phyloP scores from a whole-genome alignment of 2,113 vertebrate species.

The Hemiprocne comata region DNA sequence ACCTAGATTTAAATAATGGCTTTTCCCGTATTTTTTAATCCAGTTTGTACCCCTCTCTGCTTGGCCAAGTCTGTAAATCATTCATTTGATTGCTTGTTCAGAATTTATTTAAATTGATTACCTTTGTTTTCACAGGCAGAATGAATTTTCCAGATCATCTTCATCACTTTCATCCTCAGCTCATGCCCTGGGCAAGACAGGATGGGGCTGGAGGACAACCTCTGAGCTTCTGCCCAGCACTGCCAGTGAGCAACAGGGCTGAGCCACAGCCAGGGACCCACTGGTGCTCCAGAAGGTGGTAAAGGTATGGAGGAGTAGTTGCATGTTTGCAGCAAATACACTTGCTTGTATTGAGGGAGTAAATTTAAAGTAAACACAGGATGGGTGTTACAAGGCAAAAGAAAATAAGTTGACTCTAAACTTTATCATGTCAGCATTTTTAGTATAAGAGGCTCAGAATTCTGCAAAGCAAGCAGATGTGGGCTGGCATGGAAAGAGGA shows the following conservation, averaged over 20 bases:
- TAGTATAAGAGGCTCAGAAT: background rate
- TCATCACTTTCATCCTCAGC: background rate
- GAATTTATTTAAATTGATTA: background rate
- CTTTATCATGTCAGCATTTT: background rate
- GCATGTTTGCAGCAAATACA: background rate
- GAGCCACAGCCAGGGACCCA: rapidly evolving
- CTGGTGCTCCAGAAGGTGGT: background rate
- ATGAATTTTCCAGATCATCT: background rate
- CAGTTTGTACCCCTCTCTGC: background rate
- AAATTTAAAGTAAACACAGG: background rate
- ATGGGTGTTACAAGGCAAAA: background rate
- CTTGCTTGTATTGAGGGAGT: background rate
- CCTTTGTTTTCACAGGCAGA: background rate
- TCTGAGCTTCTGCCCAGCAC: background rate
- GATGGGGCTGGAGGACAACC: too few relatives aligned
- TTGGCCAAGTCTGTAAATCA: background rate
- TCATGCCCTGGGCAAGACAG: background rate
- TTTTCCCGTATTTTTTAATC: background rate
- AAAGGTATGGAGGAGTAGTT: background rate
- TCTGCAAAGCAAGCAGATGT: background rate
- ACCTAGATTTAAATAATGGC: background rate
- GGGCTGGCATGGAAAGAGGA: background rate
- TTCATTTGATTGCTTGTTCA: background rate
- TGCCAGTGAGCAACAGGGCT: rapidly evolving
- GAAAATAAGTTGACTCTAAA: background rate